Base-by-base conservation (phyloP, 2,113 vertebrate genomes). In the Cettia cetti region DNA sequence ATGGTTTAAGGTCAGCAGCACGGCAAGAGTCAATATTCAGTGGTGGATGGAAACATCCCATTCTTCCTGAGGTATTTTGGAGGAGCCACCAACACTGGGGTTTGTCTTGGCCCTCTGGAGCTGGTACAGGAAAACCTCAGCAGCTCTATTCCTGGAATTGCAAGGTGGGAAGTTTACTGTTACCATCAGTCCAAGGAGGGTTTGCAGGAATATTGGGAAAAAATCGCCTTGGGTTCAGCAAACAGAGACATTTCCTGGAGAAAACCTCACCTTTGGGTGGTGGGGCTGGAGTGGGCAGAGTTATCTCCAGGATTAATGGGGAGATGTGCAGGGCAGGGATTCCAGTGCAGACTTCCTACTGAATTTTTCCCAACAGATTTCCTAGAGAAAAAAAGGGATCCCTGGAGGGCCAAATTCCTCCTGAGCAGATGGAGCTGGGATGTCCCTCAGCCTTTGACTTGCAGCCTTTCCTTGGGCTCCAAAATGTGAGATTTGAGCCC, bases 101-200 rank as follows among this genome's bases (percentile, higher is more conserved):
- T 97, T 91, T 97, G 97, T 97, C 96, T 98, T 98, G 96, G 97
- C 96, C 95, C 71, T 96, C 83, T 90, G 96, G 96, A 96, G 95
- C 81, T 63, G 87, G 95, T 64, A 85, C 80, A 97, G 97, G 97
- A 97, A 98, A 98, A 97, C 95, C 93, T 97, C 95, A 91, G 95
- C 79, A 93, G 93, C 95, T 95, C 92, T 95, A 76, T 98, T 98
- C 98, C 98, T 98, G 98, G 98, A 98, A 98, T 71, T 95, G 78
- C 97, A 95, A 96, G 96, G 97, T 63, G 76, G 93, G 95, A 93
- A 97, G 92, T 90, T 96, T 95, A 94, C 72, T 87, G 94, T 86
- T 96, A 96, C 89, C 96, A 97, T 96, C 95, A 95, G 72, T 83
- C 90, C 44, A 47, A 74, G 71, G 84, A 96, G 89, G 90, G 71